Conservation (phyloP, 2,113 vertebrate species). For the Eptesicus fuscus region DNA sequence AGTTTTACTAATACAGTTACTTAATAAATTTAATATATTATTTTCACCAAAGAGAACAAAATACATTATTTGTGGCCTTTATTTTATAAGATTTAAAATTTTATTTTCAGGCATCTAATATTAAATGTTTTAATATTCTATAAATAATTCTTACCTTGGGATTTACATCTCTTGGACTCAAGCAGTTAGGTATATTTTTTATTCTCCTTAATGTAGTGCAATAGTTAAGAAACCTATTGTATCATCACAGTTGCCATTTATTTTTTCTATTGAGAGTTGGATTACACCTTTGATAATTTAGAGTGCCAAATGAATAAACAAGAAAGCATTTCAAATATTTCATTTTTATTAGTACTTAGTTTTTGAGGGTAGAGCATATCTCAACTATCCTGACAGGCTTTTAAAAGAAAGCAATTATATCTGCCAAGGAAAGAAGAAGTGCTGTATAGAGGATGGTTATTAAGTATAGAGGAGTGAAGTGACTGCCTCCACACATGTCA, state of each 20-base stretch:
- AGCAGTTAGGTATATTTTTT: background rate
- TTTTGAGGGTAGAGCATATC: background rate
- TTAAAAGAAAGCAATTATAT: conserved; percentile 7
- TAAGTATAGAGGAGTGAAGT: background rate
- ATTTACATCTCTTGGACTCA: background rate
- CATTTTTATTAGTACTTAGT: background rate
- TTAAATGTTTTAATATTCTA: background rate
- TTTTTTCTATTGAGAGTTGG: background rate
- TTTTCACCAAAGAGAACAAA: background rate
- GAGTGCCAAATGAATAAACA: conserved; percentile 38
- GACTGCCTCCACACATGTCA: background rate
- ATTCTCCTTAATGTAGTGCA: background rate
- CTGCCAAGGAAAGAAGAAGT: background rate
- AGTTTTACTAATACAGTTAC: background rate
- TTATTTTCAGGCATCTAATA: background rate
- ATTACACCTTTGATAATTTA: conserved; percentile 19
- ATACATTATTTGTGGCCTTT: background rate
- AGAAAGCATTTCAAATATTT: background rate
- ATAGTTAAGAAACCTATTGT: conserved; percentile 18
- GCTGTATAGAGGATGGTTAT: background rate
- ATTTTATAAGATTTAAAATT: background rate
- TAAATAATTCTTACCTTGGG: conserved; percentile 2
- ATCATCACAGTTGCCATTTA: background rate
- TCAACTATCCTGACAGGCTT: background rate
- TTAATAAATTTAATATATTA: background rate